Percentiles rank a stretch among this genome's conserved stretches.
Evolutionary conservation across 2,797 vertebrate species (phyloP).

Genomic region (Lophotriccus pileatus): DNA sequence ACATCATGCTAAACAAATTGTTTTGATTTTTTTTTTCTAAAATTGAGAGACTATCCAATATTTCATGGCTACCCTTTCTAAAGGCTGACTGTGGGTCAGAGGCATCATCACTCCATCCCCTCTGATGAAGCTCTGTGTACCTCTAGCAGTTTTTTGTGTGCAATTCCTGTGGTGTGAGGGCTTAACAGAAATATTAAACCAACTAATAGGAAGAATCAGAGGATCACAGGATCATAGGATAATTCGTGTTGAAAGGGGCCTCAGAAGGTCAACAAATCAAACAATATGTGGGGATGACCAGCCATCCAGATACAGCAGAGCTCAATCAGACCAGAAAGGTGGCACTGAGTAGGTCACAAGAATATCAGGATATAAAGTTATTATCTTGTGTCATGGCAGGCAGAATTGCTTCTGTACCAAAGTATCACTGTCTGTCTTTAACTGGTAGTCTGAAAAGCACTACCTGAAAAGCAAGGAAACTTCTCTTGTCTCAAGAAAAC

Average conservation of each 20-base stretch:
- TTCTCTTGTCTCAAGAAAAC: not conserved
- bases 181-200: not conserved
- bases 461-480: not conserved
- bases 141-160: not conserved
- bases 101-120: not conserved
- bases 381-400: not conserved
- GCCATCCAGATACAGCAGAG: not conserved
- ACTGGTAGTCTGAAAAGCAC: not conserved
- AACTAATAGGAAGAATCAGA: not conserved
- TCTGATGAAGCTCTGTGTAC: not conserved
- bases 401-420: not conserved
- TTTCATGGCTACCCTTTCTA: not conserved
- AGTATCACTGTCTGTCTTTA: not conserved
- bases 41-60: not conserved
- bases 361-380: not conserved
- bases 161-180: not conserved
- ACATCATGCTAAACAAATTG: not conserved
- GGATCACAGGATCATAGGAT: not conserved
- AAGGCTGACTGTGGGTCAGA: not conserved
- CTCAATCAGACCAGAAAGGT: not conserved
- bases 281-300: not conserved
- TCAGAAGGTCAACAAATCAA: not conserved
- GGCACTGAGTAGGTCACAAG: not conserved
- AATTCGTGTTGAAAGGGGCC: not conserved
- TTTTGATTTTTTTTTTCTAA: not conserved